Evolutionary conservation across 2,888 invertebrate species (phyloP).

Genomic region (Heliconius erato): DNA sequence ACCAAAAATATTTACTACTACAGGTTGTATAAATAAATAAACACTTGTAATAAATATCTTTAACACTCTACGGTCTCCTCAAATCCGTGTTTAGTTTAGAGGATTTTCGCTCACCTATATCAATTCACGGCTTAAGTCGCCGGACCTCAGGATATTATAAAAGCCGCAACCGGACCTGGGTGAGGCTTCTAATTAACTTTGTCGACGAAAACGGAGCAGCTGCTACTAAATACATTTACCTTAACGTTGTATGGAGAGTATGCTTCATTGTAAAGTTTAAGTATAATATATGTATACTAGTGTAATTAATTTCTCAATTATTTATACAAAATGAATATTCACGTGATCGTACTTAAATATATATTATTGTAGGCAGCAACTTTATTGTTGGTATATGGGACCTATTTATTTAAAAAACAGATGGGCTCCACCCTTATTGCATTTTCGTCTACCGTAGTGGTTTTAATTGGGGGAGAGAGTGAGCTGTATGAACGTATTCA

Average conservation of each 20-base stretch:
- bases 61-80: slow-evolving; percentile 37
- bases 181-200: slow-evolving; percentile 79
- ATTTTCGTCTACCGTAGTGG: too few species aligned
- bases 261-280: not conserved
- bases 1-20: too few species aligned
- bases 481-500: too few species aligned
- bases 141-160: slow-evolving; percentile 74
- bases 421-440: too few species aligned
- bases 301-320: too few species aligned
- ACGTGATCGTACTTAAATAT: too few species aligned
- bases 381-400: too few species aligned
- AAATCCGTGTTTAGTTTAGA: slow-evolving; percentile 44
- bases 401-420: too few species aligned
- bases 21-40: not conserved
- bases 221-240: slow-evolving; percentile 61
- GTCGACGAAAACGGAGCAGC: slow-evolving; percentile 68
- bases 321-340: too few species aligned
- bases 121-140: slow-evolving; percentile 66
- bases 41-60: slow-evolving; percentile 9
- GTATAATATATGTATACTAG: not conserved
- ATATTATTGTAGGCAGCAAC: too few species aligned
- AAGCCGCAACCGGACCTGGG: slow-evolving; percentile 73
- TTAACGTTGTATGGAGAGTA: not conserved
- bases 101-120: slow-evolving; percentile 60
- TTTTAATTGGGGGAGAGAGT: too few species aligned